Conservation (phyloP, 2,888 invertebrate species). For the Nysson spinosus region DNA sequence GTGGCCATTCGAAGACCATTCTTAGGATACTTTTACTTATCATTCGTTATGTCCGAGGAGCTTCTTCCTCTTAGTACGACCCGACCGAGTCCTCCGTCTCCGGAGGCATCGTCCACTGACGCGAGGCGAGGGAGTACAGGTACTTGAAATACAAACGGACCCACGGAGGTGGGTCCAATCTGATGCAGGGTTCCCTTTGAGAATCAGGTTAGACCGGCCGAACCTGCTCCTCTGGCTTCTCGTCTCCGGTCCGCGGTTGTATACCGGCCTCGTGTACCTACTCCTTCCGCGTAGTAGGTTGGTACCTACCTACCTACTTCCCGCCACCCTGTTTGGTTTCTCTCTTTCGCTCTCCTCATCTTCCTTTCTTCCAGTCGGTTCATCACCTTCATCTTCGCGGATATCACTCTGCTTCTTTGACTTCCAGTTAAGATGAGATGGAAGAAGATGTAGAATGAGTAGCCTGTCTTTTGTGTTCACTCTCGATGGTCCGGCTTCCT, state of each 20-base stretch:
- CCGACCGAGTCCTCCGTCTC: slow-evolving; percentile 61
- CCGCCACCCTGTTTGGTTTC: slow-evolving; percentile 45
- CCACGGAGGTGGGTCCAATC: slow-evolving; percentile 75
- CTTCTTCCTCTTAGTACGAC: slow-evolving; percentile 41
- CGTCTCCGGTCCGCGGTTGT: slow-evolving; percentile 65
- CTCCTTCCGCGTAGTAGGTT: slow-evolving; percentile 70
- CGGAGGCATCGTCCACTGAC: slow-evolving; percentile 65
- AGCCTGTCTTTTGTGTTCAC: slow-evolving; percentile 28
- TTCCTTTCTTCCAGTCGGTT: slow-evolving; percentile 25
- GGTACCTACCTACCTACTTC: slow-evolving; percentile 63
- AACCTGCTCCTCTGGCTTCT: slow-evolving; percentile 75
- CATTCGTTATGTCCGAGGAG: slow-evolving; percentile 12
- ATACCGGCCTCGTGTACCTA: slow-evolving; percentile 62
- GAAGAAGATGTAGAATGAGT: slow-evolving; percentile 4
- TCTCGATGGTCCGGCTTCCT: slow-evolving; percentile 63
- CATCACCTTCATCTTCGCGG: slow-evolving; percentile 31
- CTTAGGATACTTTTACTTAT: not conserved
- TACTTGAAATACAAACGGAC: slow-evolving; percentile 76
- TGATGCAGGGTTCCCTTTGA: slow-evolving; percentile 75
- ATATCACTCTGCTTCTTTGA: slow-evolving; percentile 19
- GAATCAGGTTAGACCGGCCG: slow-evolving; percentile 78
- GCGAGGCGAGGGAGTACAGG: slow-evolving; percentile 73
- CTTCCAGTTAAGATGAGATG: slow-evolving; percentile 1
- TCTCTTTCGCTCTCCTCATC: slow-evolving; percentile 25
- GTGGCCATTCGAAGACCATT: not conserved